Base-by-base conservation (phyloP, 1,140 invertebrate species). In the Thalassaphorura encarpata region DNA sequence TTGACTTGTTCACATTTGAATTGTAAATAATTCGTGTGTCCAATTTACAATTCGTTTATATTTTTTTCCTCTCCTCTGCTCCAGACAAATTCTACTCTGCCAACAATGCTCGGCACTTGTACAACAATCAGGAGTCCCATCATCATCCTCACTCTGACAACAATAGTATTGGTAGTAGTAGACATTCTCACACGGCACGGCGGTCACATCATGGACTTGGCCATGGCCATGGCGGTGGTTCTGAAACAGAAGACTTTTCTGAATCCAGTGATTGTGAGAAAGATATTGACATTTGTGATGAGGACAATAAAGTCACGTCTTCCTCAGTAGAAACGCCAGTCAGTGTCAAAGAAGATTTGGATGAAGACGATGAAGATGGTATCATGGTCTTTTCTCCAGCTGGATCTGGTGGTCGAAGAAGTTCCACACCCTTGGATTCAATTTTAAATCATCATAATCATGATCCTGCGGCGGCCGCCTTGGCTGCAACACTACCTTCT, bases 281-380 rank as follows among this genome's bases (percentile, higher is more conserved):
- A 48, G 63, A 65, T 49, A 65, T 65, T 54, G 63, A 65, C 41
- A 65, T 65, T 54, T 65, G 63, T 60, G 63, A 65, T 62, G 63
- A 65, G 43, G 63, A 65, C 43, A 62, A 62, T 46, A 65, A 65
- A 57, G 60, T 65, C 6, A 65, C 55, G 13, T 63, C 60, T 11
- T 65, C 63, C 15, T 65, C 63, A 11, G 63, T 54, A 21, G 63
- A 65, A 43, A 65, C 63, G 3, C 63, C 63, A 18, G 57, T 55
- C 1, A 62, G 60, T 56, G 46, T 50, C 31, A 65, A 65, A 52
- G n/a, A n/a, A n/a, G 63, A 65, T 27, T 45, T 62, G 46, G 60
- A 62, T 23, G 63, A 65, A 6, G 63, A 65, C 31, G 63, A 65
- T 26, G 60, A 62, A 16, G 60, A 57, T 42, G 43, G 52, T 15